Percentiles rank a stretch among this genome's conserved stretches.
phyloP scores from a whole-genome alignment of 2,888 invertebrate genomes.

The Sinodicranocentrus sp. region DNA sequence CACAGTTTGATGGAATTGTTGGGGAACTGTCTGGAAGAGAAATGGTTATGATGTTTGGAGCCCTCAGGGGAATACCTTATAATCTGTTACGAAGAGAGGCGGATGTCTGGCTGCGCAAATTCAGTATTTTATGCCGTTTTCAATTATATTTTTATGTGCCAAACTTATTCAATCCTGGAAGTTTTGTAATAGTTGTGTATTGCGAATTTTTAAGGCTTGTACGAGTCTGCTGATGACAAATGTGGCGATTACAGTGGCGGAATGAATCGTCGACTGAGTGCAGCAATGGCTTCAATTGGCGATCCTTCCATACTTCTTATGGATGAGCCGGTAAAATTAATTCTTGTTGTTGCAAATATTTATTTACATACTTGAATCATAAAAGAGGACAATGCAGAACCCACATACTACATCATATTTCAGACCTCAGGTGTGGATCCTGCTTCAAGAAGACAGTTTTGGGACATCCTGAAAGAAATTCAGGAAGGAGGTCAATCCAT shows the following conservation, averaged over 20 bases:
- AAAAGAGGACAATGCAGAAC: too few species aligned
- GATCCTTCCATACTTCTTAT: conserved; percentile 84
- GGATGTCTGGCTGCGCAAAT: conserved; percentile 51
- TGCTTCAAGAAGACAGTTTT: conserved; percentile 83
- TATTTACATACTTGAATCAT: background rate
- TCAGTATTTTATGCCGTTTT: too few species aligned
- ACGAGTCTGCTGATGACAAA: background rate
- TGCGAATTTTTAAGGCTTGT: too few species aligned
- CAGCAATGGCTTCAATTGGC: conserved; percentile 83
- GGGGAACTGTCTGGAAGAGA: conserved; percentile 87
- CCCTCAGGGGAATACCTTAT: conserved; percentile 84
- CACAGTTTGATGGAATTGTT: conserved; percentile 91
- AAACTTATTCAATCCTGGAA: too few species aligned
- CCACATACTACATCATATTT: too few species aligned
- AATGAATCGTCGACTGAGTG: background rate
- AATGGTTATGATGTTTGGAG: conserved; percentile 85
- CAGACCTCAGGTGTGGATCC: conserved; percentile 80
- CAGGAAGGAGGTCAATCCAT: conserved; percentile 81
- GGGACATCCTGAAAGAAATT: conserved; percentile 82
- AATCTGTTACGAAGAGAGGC: conserved; percentile 57
- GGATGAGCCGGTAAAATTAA: conserved; percentile 83
- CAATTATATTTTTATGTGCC: too few species aligned
- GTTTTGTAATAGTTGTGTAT: too few species aligned
- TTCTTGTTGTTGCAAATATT: conserved; percentile 17
- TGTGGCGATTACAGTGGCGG: background rate